These are phyloP conservation scores for Sphaerophoria rueppellii DNA, from an alignment of 2,888 invertebrate genomes.

Conservation along the genomic window DNA sequence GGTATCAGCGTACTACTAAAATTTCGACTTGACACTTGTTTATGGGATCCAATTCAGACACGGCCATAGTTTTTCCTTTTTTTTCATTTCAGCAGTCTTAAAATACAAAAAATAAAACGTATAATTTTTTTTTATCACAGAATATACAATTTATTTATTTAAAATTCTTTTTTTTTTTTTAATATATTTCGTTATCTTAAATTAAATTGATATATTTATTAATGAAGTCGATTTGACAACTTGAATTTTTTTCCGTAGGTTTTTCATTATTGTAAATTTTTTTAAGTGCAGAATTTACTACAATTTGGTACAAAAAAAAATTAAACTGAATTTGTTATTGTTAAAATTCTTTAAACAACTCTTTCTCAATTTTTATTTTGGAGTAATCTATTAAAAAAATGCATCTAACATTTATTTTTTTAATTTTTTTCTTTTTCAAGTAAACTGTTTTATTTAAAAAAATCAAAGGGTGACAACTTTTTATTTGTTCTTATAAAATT, in stretches of 20 bases:
- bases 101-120: neutral
- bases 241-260: neutral
- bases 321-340: constrained; percentile 33
- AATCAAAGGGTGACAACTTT: constrained; percentile 20
- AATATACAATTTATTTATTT: constrained; percentile 71
- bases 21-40: too few species aligned
- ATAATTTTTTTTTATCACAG: constrained; percentile 60
- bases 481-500: neutral
- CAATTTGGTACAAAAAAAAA: constrained; percentile 64
- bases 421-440: neutral
- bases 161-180: constrained; percentile 44
- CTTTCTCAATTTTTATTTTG: constrained; percentile 36
- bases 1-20: too few species aligned
- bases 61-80: too few species aligned
- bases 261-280: constrained; percentile 9
- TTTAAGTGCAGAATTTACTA: constrained; percentile 50
- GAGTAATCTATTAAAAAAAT: constrained; percentile 26
- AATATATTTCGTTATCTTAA: constrained; percentile 40
- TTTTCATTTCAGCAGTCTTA: too few species aligned
- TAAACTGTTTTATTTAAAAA: neutral
- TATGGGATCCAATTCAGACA: too few species aligned
- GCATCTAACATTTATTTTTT: constrained; percentile 21
- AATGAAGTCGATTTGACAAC: constrained; percentile 55
- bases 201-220: constrained; percentile 48
- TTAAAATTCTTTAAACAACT: constrained; percentile 30